Evolutionary conservation across 2,797 vertebrate species (phyloP).

Genomic region (Acanthis flammea): DNA sequence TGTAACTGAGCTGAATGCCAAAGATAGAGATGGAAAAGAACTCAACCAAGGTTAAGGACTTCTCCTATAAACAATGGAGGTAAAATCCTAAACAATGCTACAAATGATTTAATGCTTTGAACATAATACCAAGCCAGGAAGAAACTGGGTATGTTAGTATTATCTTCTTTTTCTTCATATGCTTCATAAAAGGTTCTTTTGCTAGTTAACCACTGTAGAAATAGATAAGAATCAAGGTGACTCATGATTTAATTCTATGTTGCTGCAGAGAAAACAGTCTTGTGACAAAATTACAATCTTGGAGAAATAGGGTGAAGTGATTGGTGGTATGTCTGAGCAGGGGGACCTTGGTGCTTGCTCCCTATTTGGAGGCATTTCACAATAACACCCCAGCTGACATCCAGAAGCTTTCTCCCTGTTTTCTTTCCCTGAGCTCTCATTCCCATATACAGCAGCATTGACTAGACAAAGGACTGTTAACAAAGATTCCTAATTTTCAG

Average conservation of each 20-base stretch:
- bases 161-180: background rate
- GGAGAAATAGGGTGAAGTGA: background rate
- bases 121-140: background rate
- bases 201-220: background rate
- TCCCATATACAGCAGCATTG: background rate
- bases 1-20: background rate
- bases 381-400: background rate
- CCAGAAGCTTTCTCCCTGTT: background rate
- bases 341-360: background rate
- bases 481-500: background rate
- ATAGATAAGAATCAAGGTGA: background rate
- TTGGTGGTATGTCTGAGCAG: background rate
- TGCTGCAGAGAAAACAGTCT: background rate
- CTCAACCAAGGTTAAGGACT: background rate
- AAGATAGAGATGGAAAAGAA: background rate
- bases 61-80: background rate
- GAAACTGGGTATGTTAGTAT: background rate
- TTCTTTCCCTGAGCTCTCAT: background rate
- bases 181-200: background rate
- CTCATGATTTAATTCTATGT: background rate
- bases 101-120: background rate
- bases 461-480: background rate
- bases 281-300: background rate
- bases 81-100: background rate
- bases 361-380: background rate